Evolutionary conservation across 2,888 invertebrate genomes (phyloP), one percentile per base, ranked within the genome.

Genomic region (Leptura quadrifasciata): DNA sequence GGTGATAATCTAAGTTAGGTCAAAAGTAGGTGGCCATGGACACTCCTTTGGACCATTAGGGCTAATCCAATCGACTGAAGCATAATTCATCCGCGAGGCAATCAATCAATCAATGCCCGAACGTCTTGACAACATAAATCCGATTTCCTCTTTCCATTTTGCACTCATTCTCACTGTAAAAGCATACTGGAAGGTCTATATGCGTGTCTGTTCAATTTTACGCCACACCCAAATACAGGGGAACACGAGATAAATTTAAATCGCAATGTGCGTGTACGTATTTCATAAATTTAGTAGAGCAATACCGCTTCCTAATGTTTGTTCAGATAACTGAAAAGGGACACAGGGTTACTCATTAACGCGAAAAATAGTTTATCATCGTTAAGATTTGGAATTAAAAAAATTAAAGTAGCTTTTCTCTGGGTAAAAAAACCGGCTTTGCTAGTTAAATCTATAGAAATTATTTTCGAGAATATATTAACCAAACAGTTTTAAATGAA

Each of bases 41-140:
- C 86, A 86, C 86, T 86, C 86, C 87, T 85, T 84, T 81, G 83
- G 84, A 84, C 86, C 86, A 86, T 87, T 86, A 86, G 86, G 83
- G 84, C 82, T 86, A 86, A 86, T 86, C 85, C 86, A 84, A 86
- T 87, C 84, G 87, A 84, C 85, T 84, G 83, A 85, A 85, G 86
- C 87, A 87, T 88, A 87, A 89, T 88, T 88, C 88, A 87, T 88
- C 87, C 87, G 85, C 84, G 82, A 81, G 83, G 87, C 86, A 87
- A 89, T 89, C 89, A 87, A 89, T 89, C 89, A 89, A 89, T 89
- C 88, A 88, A 87, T 87, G 88, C 86, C 82, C 84, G 80, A 83
- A 84, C 83, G 83, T 85, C 86, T 86, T 87, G 89, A 89, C 89
- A 88, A 85, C 86, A 83, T 85, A 87, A 89, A 88, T 88, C 88